phyloP scores from a whole-genome alignment of 2,113 vertebrate species.

The Macrotis lagotis region DNA sequence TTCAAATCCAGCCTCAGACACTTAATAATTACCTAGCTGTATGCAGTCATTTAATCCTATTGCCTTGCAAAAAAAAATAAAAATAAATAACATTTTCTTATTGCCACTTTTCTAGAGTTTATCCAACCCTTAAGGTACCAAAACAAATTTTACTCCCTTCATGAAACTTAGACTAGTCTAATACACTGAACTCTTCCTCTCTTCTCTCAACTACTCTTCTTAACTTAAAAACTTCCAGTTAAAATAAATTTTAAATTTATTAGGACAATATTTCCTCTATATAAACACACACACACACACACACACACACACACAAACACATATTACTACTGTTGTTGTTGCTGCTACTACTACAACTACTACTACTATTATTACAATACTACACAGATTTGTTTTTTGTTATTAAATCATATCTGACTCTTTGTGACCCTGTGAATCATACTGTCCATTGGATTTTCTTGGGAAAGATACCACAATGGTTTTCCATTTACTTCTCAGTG shows the following conservation, averaged over 20 bases:
- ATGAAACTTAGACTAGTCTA: neutral
- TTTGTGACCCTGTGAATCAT: neutral
- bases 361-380: too few relatives aligned
- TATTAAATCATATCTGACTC: neutral
- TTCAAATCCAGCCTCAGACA: too few relatives aligned
- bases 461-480: neutral
- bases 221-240: too few relatives aligned
- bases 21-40: too few relatives aligned
- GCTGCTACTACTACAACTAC: too few relatives aligned
- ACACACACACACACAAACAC: too few relatives aligned
- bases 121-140: neutral
- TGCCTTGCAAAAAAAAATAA: too few relatives aligned
- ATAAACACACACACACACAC: too few relatives aligned
- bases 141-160: neutral
- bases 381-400: neutral
- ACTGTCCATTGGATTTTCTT: neutral
- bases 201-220: neutral
- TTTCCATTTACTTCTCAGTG: neutral
- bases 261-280: neutral
- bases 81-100: neutral
- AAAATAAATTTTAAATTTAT: neutral
- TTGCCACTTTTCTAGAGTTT: neutral
- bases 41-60: too few relatives aligned
- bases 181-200: neutral
- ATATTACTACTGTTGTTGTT: too few relatives aligned